A percentile compares a stretch with the other conserved stretches of the same genome.
phyloP scores from a whole-genome alignment of 2,113 vertebrate species.

The Passerina amoena region DNA sequence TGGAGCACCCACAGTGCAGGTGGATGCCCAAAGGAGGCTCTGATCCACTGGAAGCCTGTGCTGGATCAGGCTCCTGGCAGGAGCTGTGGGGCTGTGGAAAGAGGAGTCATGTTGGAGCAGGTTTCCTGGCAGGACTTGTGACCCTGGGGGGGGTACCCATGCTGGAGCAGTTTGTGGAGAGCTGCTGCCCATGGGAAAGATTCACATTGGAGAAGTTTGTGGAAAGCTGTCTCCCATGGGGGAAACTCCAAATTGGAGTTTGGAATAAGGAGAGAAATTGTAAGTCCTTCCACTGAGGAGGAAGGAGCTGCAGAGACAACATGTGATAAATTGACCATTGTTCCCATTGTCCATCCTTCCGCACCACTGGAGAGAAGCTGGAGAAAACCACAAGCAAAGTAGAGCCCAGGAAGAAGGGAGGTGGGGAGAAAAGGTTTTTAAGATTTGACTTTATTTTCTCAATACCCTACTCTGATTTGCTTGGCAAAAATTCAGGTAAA shows the following conservation, averaged over 20 bases:
- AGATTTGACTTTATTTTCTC: neutral
- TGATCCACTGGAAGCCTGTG: neutral
- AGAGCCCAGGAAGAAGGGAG: neutral
- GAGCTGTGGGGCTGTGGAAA: neutral
- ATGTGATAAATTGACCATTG: neutral
- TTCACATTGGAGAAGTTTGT: neutral
- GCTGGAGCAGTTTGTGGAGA: neutral
- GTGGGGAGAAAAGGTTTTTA: neutral
- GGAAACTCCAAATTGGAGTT: neutral
- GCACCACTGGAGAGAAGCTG: neutral
- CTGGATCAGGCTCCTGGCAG: neutral
- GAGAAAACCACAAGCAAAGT: neutral
- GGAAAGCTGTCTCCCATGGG: neutral
- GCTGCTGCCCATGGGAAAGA: neutral
- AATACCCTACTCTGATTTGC: neutral
- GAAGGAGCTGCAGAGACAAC: neutral
- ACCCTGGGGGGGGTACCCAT: too few relatives aligned
- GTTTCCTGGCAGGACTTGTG: neutral
- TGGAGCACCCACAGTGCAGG: fast-evolving
- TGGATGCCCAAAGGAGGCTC: neutral
- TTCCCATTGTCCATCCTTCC: neutral
- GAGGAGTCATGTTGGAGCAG: neutral
- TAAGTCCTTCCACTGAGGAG: neutral
- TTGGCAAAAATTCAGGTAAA: neutral
- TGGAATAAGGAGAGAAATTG: neutral